Evolutionary conservation across 2,888 invertebrate genomes (phyloP).

Genomic region (Cataglyphis albicans): DNA sequence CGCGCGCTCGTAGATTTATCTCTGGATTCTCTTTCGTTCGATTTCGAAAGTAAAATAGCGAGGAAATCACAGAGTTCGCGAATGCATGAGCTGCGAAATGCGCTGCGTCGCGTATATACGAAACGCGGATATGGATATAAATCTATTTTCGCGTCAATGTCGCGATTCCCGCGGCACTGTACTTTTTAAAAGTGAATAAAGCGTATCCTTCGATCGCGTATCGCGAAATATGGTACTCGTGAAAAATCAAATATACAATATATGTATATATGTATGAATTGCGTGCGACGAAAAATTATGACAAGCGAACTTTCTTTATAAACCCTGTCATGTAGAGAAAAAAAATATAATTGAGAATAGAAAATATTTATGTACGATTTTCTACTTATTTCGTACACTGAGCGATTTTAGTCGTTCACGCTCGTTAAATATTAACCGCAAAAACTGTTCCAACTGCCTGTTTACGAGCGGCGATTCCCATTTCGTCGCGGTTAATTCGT

Average conservation of each 20-base stretch:
- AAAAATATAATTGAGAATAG: background rate
- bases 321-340: background rate
- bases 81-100: constrained; percentile 25
- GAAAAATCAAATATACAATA: background rate
- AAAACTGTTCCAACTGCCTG: constrained; percentile 46
- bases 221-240: background rate
- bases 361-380: background rate
- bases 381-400: background rate
- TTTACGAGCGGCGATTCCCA: constrained; percentile 65
- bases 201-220: background rate
- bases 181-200: constrained; percentile 35
- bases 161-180: constrained; percentile 29
- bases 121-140: constrained; percentile 43
- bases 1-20: background rate
- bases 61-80: constrained; percentile 20
- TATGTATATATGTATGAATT: background rate
- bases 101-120: background rate
- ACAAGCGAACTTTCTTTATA: background rate
- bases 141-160: constrained; percentile 42
- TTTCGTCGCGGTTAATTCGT: constrained; percentile 72
- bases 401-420: constrained; percentile 5
- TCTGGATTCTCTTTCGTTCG: constrained; percentile 39
- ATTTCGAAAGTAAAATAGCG: constrained; percentile 49
- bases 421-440: constrained; percentile 39
- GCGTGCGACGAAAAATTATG: background rate